These are phyloP conservation scores for Mesocricetus auratus DNA, from an alignment of 2,113 vertebrate genomes.

Conservation along the genomic window DNA sequence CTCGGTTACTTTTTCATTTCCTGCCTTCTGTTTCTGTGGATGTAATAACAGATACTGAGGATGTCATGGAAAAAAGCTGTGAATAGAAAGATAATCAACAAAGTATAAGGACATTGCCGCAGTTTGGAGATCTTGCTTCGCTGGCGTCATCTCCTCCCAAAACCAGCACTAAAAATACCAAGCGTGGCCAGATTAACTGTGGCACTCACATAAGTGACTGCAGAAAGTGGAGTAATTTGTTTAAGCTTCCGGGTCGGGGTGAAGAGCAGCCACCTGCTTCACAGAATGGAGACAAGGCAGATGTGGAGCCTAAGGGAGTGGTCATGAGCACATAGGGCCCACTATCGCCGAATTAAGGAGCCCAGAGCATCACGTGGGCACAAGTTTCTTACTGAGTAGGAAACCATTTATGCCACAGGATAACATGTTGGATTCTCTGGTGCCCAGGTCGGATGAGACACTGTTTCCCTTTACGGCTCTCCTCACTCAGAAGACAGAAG, in stretches of 20 bases:
- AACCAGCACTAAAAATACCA: background rate
- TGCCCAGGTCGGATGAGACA: background rate
- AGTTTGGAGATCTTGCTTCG: background rate
- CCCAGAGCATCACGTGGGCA: background rate
- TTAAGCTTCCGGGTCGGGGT: background rate
- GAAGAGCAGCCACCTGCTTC: background rate
- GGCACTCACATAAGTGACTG: background rate
- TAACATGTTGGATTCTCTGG: background rate
- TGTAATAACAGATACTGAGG: background rate
- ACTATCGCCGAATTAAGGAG: background rate
- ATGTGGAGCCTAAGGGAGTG: too few species aligned
- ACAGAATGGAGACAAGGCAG: background rate
- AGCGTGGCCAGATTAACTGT: background rate
- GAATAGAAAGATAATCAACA: background rate
- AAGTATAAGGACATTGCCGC: background rate
- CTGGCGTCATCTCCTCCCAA: background rate
- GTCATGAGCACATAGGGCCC: fast-evolving
- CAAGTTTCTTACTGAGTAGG: background rate
- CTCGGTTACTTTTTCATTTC: background rate
- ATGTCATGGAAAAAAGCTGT: background rate
- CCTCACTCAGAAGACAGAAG: background rate
- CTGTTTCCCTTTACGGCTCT: background rate
- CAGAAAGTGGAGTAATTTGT: background rate
- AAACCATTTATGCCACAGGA: background rate
- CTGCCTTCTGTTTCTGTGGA: background rate